Evolutionary conservation across 2,888 invertebrate species (phyloP), one percentile per base, ranked within the genome.

Genomic region (Chromoteleia sp.): DNA sequence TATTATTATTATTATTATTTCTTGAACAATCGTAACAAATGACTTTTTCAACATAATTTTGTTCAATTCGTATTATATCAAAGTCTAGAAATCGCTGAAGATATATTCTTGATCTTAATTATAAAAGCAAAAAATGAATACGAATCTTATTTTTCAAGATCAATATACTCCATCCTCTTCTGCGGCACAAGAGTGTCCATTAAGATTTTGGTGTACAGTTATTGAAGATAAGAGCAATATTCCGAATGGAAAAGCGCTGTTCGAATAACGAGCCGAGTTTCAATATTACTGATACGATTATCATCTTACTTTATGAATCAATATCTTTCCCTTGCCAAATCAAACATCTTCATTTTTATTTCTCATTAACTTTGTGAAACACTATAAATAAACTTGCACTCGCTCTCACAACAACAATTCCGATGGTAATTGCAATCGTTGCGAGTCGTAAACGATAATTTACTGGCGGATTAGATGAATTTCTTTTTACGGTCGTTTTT

Each of bases 211-310:
- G 59, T 73, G 65, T 78, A 78, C 78, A 78, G 71, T 78, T 78
- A 78, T 71, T 65, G 30, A 71, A 78, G 78, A 73, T 78, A 78
- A 78, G 59, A 58, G 73, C 52, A 71, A 73, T 78, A 65, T 73
- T 63, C 73, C 50, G 65, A 71, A 78, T 78, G 67, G 71, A 59
- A 78, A 73, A 67, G 50, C 71, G 65, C 58, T 78, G 71, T 78
- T 73, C 78, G 67, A 56, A 52, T 78, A 78, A 71, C 52, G 73
- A 67, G 65, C 33, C 41, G 50, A 50, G 56, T 67, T 77, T 59
- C 67, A 74, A 61, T 74, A 74, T 79, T 74, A 52, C 56, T 76
- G 71, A 67, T 78, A 79, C 73, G 73, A 79, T 73, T 67, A 79
- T 79, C 67, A 79, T 73, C 67, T 79, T 43, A 63, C 39, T 68